These are phyloP conservation scores for Rhagonycha lutea DNA, from an alignment of 2,888 invertebrate species.

Conservation along the genomic window DNA sequence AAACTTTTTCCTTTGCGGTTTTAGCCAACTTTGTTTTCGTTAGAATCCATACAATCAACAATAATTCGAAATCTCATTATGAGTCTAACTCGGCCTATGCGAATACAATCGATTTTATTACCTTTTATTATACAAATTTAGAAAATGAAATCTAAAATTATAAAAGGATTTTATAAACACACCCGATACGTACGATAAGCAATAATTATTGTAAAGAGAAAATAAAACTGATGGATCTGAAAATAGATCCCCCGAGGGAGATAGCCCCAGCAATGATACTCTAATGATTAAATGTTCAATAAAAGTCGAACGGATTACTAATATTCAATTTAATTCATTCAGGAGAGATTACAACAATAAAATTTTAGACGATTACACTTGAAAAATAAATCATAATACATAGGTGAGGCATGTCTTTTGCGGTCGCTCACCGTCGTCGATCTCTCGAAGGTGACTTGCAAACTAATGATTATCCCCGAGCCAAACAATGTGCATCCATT, in stretches of 20 bases:
- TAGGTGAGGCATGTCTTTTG: slow-evolving; percentile 19
- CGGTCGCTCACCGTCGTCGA: slow-evolving; percentile 28
- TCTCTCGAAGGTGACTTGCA: slow-evolving; percentile 26
- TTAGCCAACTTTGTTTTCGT: background rate
- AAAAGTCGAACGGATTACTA: background rate
- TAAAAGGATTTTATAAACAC: background rate
- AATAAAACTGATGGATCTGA: background rate
- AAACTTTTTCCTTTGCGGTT: background rate
- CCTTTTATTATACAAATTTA: no score
- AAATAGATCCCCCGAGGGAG: background rate
- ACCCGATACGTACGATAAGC: background rate
- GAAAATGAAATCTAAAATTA: no score
- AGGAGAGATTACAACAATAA: background rate
- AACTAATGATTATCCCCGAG: slow-evolving; percentile 28
- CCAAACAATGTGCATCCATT: slow-evolving; percentile 25
- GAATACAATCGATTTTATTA: no score
- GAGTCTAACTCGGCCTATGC: no score
- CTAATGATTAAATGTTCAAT: background rate
- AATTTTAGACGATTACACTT: slow-evolving; percentile 1
- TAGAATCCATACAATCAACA: background rate
- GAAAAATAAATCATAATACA: background rate
- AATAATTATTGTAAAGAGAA: background rate
- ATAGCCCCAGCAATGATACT: background rate
- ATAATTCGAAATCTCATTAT: background rate
- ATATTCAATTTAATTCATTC: background rate